Percentiles rank a stretch among this genome's conserved stretches.
Conservation (phyloP, 2,888 invertebrate species). For the Amphipoea lucens region DNA sequence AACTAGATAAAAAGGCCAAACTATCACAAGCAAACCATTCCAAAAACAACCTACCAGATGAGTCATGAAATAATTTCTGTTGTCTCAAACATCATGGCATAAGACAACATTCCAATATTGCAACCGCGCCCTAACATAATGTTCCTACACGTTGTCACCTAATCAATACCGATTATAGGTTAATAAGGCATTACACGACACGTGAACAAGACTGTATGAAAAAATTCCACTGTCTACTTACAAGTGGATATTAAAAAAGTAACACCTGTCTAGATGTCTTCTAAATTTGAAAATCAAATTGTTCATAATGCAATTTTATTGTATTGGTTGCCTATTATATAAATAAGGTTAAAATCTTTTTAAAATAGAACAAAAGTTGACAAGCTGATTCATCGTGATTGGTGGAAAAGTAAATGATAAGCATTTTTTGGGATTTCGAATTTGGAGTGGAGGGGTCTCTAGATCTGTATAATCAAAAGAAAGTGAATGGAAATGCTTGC, state of each 20-base stretch:
- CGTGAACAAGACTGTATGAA: slow-evolving; percentile 44
- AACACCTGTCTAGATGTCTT: background rate
- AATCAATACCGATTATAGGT: slow-evolving; percentile 57
- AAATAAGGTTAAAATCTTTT: background rate
- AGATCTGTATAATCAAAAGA: slow-evolving; percentile 29
- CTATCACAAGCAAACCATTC: background rate
- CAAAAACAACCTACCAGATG: background rate
- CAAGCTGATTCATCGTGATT: background rate
- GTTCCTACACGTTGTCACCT: slow-evolving; percentile 41
- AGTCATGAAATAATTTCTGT: background rate
- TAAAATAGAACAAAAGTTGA: background rate
- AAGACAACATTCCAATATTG: slow-evolving; percentile 32
- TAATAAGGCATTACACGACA: slow-evolving; percentile 54
- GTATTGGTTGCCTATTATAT: background rate
- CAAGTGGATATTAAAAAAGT: slow-evolving; percentile 5
- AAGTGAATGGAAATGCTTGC: slow-evolving; percentile 14
- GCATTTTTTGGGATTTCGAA: slow-evolving; percentile 10
- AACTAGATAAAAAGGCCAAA: background rate
- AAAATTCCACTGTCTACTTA: slow-evolving; percentile 2
- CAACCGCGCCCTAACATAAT: slow-evolving; percentile 37
- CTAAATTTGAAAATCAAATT: background rate
- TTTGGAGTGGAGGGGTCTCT: slow-evolving; percentile 1
- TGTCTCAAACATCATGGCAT: background rate
- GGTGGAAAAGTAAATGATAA: slow-evolving; percentile 12
- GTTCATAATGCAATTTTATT: background rate